Base-by-base conservation (phyloP, 92 coral and sea anemone genomes). In the Muricea muricata region DNA sequence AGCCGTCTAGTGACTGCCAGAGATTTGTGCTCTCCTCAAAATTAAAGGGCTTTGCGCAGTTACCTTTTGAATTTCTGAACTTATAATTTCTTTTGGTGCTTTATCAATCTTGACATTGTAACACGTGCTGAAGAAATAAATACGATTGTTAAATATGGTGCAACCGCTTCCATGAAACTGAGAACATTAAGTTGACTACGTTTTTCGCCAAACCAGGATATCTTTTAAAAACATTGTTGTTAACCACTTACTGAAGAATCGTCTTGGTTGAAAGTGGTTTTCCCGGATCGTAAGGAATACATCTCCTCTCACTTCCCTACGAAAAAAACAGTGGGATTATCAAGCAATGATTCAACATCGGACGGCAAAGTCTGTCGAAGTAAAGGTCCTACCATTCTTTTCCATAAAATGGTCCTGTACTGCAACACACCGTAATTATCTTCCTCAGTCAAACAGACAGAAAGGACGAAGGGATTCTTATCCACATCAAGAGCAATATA, bases 391-490 rank as follows among this genome's bases (percentile, higher is more conserved):
- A 95, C 98, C 48, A 97, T 93, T 81, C 91, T 93, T 78, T 88
- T 85, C 98, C 98, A 95, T 25, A 95, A 84, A 69, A 95, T 93
- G 34, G 97, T 94, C 65, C 98, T 78, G 89, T 95, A 95, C 31
- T 95, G 98, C 18, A 94, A 95, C 7, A 92, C 98, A 9, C 94
- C 97, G 75, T 91, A 95, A 88, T 95, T 95, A 67, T 95, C 98
- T 10, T 94, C 95, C 56, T 93, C 98, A 41, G 98, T 95, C 54
- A 95, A 92, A 70, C 98, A 95, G 77, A 95, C 90, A 29, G 98
- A 95, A 11, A 95, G 86, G 40, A 92, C 85, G 81, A 91, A 92
- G 2, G 95, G 92, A 81, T 90, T 90, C 84, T 95, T 94, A 75
- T 85, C 88, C 40, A 93, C 87, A 80, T 95, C 98, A 41, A 93